A percentile compares a stretch with the other conserved stretches of the same genome.
Evolutionary conservation across 1,140 invertebrate genomes (phyloP).

Genomic region (Atopsyche davidsoni): DNA sequence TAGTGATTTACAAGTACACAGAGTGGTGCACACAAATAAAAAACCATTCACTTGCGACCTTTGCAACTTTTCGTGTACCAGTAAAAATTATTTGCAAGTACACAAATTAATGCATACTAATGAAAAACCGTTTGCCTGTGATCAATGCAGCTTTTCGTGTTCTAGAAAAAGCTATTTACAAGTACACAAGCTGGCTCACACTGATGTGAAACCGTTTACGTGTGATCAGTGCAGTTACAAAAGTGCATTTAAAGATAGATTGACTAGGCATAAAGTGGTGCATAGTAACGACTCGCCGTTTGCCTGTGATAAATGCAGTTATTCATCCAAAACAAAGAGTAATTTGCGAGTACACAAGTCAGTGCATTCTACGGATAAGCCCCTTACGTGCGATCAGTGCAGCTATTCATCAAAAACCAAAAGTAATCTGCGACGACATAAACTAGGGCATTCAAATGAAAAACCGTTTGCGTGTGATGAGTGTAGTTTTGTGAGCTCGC

Average conservation of each 20-base stretch:
- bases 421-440: no score
- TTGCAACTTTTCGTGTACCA: constrained; percentile 17
- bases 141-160: constrained; percentile 13
- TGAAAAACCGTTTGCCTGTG: constrained; percentile 17
- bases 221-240: constrained; percentile 6
- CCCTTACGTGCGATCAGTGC: no score
- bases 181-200: constrained; percentile 9
- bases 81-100: constrained; percentile 12
- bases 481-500: no score
- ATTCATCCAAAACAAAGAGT: no score
- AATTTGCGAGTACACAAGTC: no score
- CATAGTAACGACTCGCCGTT: constrained; percentile 14
- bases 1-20: constrained; percentile 19
- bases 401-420: no score
- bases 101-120: constrained; percentile 21
- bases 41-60: constrained; percentile 18
- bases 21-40: constrained; percentile 14
- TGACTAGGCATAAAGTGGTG: constrained; percentile 8
- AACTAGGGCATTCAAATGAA: no score
- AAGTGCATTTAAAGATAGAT: constrained; percentile 1
- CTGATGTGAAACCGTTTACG: constrained; percentile 10
- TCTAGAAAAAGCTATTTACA: constrained; percentile 6
- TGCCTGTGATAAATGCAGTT: constrained; percentile 7
- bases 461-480: no score
- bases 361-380: no score